phyloP scores from a whole-genome alignment of 2,888 invertebrate species.

The Trimorus sp. region DNA sequence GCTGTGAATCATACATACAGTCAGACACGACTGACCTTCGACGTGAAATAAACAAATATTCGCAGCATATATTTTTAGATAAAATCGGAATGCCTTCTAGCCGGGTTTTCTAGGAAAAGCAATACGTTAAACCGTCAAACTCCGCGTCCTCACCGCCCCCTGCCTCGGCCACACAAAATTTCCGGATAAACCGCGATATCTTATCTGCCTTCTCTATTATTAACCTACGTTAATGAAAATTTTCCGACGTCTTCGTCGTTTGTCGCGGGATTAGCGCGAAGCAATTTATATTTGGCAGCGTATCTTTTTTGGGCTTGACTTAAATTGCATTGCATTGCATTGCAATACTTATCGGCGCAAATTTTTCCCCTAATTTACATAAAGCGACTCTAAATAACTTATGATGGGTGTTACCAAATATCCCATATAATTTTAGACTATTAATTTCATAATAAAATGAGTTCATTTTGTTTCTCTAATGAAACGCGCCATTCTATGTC shows the following conservation, averaged over 20 bases:
- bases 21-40: conserved; percentile 48
- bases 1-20: conserved; percentile 46
- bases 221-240: not conserved
- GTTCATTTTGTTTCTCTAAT: too few species aligned
- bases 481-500: too few species aligned
- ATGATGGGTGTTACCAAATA: too few species aligned
- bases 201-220: conserved; percentile 13
- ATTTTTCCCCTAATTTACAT: too few species aligned
- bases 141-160: too few species aligned
- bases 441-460: too few species aligned
- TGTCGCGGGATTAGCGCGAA: not conserved
- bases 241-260: not conserved
- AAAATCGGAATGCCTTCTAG: conserved; percentile 50
- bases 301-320: too few species aligned
- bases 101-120: conserved; percentile 28
- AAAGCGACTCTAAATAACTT: too few species aligned
- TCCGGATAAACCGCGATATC: conserved; percentile 42
- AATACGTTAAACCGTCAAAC: conserved; percentile 16
- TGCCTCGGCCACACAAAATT: conserved; percentile 28
- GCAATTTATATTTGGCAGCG: too few species aligned
- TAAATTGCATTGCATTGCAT: too few species aligned
- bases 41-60: conserved; percentile 58
- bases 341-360: too few species aligned
- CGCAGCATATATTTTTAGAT: conserved; percentile 61
- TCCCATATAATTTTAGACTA: too few species aligned